Evolutionary conservation across 2,888 invertebrate genomes (phyloP).

Genomic region (Acrobasis consociella): DNA sequence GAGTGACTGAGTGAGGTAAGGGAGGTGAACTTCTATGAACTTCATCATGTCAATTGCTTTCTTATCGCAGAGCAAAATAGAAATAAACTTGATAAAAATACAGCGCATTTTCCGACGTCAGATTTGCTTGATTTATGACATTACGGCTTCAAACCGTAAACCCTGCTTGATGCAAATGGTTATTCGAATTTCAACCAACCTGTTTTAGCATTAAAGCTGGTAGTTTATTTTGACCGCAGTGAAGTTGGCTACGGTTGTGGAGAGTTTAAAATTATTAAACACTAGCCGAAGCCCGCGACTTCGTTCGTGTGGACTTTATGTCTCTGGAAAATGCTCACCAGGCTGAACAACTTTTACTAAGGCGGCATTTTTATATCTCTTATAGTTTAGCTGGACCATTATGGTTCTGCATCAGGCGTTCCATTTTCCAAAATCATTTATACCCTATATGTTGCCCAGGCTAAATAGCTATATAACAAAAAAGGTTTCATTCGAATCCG

Average conservation of each 20-base stretch:
- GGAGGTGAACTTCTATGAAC: background rate
- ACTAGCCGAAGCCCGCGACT: no score
- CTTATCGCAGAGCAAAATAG: conserved; percentile 5
- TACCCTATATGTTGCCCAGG: no score
- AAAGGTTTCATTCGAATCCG: no score
- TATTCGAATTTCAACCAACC: background rate
- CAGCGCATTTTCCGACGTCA: conserved; percentile 2
- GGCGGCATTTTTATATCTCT: no score
- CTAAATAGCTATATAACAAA: no score
- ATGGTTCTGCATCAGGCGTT: no score
- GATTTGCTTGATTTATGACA: background rate
- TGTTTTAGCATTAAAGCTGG: background rate
- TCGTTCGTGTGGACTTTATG: no score
- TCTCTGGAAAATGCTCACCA: no score
- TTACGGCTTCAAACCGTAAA: background rate
- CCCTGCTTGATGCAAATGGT: background rate
- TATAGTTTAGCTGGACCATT: no score
- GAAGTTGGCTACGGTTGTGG: background rate
- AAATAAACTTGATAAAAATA: background rate
- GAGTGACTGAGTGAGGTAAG: background rate
- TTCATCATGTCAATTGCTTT: background rate
- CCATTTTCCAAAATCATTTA: no score
- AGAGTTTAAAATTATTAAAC: conserved; percentile 1
- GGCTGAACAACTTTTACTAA: no score
- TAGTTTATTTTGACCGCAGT: background rate